Evolutionary conservation across 2,113 vertebrate species (phyloP).

Genomic region (Thymallus thymallus): DNA sequence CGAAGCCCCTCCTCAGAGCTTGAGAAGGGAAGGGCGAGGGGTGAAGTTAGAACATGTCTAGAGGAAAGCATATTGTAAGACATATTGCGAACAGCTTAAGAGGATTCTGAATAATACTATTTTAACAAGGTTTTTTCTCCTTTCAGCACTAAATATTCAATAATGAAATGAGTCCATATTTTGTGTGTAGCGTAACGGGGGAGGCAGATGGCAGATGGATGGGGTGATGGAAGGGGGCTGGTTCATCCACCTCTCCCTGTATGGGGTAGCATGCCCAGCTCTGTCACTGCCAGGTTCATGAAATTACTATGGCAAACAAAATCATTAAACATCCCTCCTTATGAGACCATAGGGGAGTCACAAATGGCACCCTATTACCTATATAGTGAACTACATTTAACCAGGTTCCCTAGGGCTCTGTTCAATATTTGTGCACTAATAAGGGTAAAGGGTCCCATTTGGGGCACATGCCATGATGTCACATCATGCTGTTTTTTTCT

Average conservation of each 20-base stretch:
- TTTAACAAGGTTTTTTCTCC: background rate
- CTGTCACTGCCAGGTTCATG: slow-evolving; percentile 54
- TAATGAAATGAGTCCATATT: background rate
- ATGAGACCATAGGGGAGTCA: no score
- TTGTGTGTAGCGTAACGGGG: background rate
- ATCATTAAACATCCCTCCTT: slow-evolving; percentile 6
- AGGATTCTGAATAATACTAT: background rate
- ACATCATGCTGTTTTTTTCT: slow-evolving; percentile 22
- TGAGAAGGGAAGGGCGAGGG: background rate
- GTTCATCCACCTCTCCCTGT: slow-evolving; percentile 66
- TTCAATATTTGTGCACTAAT: no score
- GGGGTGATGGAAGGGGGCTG: slow-evolving; percentile 54
- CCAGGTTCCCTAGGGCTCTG: no score
- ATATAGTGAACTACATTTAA: no score
- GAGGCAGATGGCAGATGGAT: slow-evolving; percentile 73
- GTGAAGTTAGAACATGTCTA: background rate
- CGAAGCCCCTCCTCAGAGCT: background rate
- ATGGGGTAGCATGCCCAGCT: slow-evolving; percentile 52
- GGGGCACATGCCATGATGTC: slow-evolving; percentile 33
- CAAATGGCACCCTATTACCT: no score
- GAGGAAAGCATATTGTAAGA: background rate
- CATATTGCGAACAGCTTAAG: background rate
- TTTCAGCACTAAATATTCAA: background rate
- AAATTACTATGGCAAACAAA: slow-evolving; percentile 57
- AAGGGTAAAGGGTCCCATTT: background rate